Base-by-base conservation (phyloP, 2,888 invertebrate species). In the Lithodes maja region DNA sequence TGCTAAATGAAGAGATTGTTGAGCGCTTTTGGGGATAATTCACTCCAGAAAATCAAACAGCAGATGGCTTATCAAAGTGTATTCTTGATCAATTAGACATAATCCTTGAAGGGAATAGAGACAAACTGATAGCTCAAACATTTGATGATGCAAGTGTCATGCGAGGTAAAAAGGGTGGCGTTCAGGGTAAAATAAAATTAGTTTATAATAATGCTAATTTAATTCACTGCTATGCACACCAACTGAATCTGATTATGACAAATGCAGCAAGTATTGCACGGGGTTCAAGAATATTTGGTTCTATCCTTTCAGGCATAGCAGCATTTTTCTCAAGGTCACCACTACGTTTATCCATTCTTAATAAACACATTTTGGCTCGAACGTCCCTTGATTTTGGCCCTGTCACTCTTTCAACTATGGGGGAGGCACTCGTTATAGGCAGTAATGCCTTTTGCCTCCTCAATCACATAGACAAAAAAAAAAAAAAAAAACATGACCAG, bases 71-170 rank as follows among this genome's bases (percentile, higher is more conserved):
- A 77, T 83, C 91, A 50, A 86, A 82, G 68, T 90, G 92, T 71
- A 92, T 93, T 84, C 55, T 91, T 71, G 86, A 92, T 17, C 84
- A 90, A 74, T 90, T 92, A 81, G n/a, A 71, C 69, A 49, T 89
- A 80, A 55, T 80, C 54, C 82, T 75, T 55, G 86, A 90, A 2
- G 71, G 87, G 12, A 86, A 61, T 86, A 61, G 79, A 79, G 87
- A 87, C n/a, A 93, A 93, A 91, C 90, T 92, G 33, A 92, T 92
- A 83, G 93, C 92, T 69, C 93, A 93, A 89, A 91, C 91, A 71
- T 93, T 92, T 90, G 93, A 93, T 90, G 93, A 93, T 52, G 93
- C 93, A 80, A 80, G 87, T 61, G 92, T 92, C 49, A 92, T 93
- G 93, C 92, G 92, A 80, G 92, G 92, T 33, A 86, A 83, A 54